These are phyloP conservation scores for Lateolabrax maculatus DNA, from an alignment of 2,797 vertebrate genomes.

Conservation along the genomic window DNA sequence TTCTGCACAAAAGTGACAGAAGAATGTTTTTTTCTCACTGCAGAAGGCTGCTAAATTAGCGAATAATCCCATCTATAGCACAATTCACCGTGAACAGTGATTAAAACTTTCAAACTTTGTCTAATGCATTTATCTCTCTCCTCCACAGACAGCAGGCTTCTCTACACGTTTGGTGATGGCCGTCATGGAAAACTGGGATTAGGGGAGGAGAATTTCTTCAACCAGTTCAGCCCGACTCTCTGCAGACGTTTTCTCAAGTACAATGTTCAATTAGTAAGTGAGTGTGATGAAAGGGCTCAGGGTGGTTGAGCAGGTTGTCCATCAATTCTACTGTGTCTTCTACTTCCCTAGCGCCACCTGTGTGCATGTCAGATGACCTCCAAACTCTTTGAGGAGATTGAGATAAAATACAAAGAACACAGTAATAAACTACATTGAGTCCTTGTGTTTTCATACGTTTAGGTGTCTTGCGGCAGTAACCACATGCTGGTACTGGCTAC, in stretches of 20 bases:
- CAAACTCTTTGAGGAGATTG: neutral
- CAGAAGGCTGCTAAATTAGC: neutral
- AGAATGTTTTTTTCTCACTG: neutral
- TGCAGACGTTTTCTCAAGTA: constrained; percentile 89
- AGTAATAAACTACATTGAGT: neutral
- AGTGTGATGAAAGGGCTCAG: neutral
- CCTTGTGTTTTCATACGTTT: constrained; percentile 10
- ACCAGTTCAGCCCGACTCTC: constrained; percentile 90
- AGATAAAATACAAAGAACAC: neutral
- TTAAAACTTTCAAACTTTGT: neutral
- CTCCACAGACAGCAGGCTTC: constrained; percentile 86
- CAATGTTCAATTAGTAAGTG: constrained; percentile 87
- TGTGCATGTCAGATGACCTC: neutral
- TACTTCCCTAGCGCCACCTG: neutral
- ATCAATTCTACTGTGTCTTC: neutral
- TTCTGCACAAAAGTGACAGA: neutral
- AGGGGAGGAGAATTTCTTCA: constrained; percentile 91
- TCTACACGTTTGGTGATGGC: constrained; percentile 93
- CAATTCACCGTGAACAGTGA: neutral
- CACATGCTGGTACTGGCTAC: constrained; percentile 90
- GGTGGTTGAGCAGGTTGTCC: neutral
- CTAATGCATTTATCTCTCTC: constrained; percentile 6
- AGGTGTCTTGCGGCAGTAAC: constrained; percentile 91
- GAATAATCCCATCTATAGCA: neutral
- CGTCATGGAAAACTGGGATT: constrained; percentile 92